A percentile compares a stretch with the other conserved stretches of the same genome.
phyloP scores from a whole-genome alignment of 2,113 vertebrate genomes.

The Lichenostomus cassidix region DNA sequence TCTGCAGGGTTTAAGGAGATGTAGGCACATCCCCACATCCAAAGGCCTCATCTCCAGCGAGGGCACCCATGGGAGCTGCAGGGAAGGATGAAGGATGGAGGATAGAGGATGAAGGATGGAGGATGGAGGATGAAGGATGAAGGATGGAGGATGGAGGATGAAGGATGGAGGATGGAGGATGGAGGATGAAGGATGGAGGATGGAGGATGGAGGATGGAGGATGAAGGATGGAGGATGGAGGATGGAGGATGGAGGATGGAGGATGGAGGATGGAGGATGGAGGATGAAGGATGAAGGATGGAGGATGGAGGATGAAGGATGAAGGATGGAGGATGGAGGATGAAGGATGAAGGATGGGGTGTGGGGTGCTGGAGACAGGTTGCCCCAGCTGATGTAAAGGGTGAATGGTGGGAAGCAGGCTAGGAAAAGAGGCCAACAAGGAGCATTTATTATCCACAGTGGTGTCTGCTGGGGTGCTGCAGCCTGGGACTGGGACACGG shows the following conservation, averaged over 20 bases:
- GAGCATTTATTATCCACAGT: fast-evolving
- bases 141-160: background rate
- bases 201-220: background rate
- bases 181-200: too few relatives aligned
- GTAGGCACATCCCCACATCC: background rate
- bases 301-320: too few relatives aligned
- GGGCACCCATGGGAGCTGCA: background rate
- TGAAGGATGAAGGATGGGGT: background rate
- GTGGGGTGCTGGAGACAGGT: too few relatives aligned
- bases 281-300: too few relatives aligned
- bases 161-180: too few relatives aligned
- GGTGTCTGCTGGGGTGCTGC: background rate
- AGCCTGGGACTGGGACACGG: background rate
- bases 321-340: too few relatives aligned
- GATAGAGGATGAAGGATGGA: too few relatives aligned
- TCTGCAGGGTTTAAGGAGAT: background rate
- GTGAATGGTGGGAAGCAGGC: background rate
- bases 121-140: too few relatives aligned
- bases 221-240: background rate
- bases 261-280: background rate
- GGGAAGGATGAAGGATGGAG: background rate
- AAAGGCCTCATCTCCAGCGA: background rate
- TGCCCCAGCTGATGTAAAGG: fast-evolving
- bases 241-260: too few relatives aligned
- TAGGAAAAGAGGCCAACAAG: background rate